Conservation (phyloP, 2,888 invertebrate genomes). For the Drosophila colorata region DNA sequence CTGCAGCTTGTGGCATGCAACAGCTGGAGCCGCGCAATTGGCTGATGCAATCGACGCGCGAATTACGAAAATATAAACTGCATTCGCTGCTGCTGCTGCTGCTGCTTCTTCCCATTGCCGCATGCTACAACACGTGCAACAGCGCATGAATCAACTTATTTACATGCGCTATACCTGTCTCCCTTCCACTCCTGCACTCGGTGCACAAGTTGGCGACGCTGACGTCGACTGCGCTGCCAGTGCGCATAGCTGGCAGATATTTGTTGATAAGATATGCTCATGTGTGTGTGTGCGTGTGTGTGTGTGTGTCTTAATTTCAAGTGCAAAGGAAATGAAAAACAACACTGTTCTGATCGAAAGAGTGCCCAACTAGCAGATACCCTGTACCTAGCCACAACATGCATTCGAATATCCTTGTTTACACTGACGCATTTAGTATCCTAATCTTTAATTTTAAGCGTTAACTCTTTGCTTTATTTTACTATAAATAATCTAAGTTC, state of each 20-base stretch:
- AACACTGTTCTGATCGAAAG: background rate
- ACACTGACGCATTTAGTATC: too few relatives aligned
- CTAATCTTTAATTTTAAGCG: too few relatives aligned
- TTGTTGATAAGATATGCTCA: conserved; percentile 1
- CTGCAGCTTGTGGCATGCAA: conserved; percentile 65
- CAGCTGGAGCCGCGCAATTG: conserved; percentile 52
- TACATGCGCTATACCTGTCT: conserved; percentile 5
- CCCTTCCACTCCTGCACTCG: background rate
- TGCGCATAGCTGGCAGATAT: conserved; percentile 7
- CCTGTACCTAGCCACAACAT: background rate
- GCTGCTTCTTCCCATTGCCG: conserved; percentile 19
- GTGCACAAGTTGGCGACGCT: background rate
- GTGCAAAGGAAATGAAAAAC: background rate
- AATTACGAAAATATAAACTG: conserved; percentile 38
- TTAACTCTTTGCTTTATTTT: too few relatives aligned
- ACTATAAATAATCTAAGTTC: too few relatives aligned
- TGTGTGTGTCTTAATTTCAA: background rate
- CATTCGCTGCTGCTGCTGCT: too few relatives aligned
- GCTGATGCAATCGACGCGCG: conserved; percentile 71
- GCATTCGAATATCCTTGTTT: too few relatives aligned
- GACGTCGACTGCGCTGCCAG: background rate
- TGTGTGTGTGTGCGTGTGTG: too few relatives aligned
- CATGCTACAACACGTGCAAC: conserved; percentile 43
- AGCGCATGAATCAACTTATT: conserved; percentile 35
- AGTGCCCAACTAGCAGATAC: background rate